These are phyloP conservation scores for Gymnobelideus leadbeateri DNA, from an alignment of 2,113 vertebrate species.

Conservation along the genomic window DNA sequence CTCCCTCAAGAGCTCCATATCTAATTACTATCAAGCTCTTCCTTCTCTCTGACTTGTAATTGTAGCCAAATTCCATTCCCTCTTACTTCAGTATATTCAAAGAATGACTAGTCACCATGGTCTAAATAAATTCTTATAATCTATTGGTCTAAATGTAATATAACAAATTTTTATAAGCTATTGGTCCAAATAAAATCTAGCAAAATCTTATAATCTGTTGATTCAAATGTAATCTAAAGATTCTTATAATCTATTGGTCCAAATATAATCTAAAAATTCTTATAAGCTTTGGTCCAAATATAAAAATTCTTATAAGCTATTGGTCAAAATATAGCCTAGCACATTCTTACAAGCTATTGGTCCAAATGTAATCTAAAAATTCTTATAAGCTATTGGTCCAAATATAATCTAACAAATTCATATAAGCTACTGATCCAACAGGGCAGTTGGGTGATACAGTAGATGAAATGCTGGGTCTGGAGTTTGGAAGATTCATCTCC, in stretches of 20 bases:
- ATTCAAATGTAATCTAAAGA: background rate
- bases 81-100: background rate
- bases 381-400: background rate
- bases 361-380: background rate
- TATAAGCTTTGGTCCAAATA: background rate
- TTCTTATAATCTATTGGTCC: background rate
- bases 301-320: background rate
- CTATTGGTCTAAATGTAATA: no score
- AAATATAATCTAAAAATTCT: background rate
- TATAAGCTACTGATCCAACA: background rate
- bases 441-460: background rate
- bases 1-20: background rate
- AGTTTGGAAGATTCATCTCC: background rate
- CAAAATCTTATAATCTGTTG: background rate
- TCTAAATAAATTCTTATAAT: no score
- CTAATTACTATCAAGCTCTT: background rate
- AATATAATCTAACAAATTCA: background rate
- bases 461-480: background rate
- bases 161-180: background rate
- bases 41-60: conserved; percentile 1
- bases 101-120: background rate
- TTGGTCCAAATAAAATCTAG: background rate
- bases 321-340: background rate
- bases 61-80: background rate
- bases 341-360: no score